Base-by-base conservation (phyloP, 2,113 vertebrate species). In the Zosterops pallidus region DNA sequence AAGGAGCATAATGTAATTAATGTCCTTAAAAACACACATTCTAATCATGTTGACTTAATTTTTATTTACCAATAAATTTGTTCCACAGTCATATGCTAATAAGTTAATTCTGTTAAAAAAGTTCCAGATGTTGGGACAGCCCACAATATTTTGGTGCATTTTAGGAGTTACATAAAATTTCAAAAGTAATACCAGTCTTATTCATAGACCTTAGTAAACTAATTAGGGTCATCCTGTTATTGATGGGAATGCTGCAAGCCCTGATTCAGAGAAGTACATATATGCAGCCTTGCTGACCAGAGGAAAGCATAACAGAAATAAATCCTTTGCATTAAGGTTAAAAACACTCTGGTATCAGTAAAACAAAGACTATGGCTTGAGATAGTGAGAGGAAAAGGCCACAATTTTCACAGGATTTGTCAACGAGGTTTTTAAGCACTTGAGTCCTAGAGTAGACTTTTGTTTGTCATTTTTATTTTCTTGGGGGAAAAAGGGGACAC, bases 401-500 rank as follows among this genome's bases (percentile, higher is more conserved):
- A 9, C 25, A 26, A 14, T 71, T 76, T 86, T 83, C n/a, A 62
- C 6, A 75, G 11, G 16, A 41, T 64, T 72, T 77, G 5, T 56
- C 26, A 72, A 56, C 2, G 14, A 25, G 4, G 35, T 82, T 4
- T 4, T 22, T 22, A 82, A 67, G 7, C 5, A 22, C 6, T 49
- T 26, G 44, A 70, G 4, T 62, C 5, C n/a, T 12, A 42, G 6
- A 19, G 9, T 39, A 39, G 37, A 5, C 11, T 39, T 70, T 90
- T 67, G 44, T 57, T 56, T 67, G 6, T 14, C 3, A 5, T 11
- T 81, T 72, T 77, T 24, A 35, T 41, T 29, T 42, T 29, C 9
- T 26, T 11, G 5, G 2, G 8, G 8, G 6, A 8, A 5, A 47
- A 6, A n/a, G 4, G 9, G 3, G 33, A 63, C 15, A 25, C 0